Evolutionary conservation across 2,888 invertebrate genomes (phyloP).

Genomic region (Dicycla oo): DNA sequence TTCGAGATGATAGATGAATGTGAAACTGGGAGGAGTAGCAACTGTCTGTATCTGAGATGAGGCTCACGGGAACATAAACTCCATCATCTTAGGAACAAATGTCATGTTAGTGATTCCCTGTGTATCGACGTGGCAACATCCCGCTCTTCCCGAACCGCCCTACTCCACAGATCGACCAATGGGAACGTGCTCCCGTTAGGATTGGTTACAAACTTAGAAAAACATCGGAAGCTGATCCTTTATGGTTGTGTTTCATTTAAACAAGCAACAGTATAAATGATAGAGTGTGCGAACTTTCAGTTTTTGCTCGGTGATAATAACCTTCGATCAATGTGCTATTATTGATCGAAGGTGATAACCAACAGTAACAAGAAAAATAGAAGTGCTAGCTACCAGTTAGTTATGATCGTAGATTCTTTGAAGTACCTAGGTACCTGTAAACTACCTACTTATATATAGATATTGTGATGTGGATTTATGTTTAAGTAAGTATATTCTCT

Average conservation of each 20-base stretch:
- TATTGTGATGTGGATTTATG: neutral
- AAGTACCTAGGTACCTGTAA: neutral
- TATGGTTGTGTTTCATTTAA: slow-evolving; percentile 80
- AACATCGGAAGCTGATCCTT: slow-evolving; percentile 80
- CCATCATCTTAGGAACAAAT: slow-evolving; percentile 75
- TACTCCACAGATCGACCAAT: slow-evolving; percentile 77
- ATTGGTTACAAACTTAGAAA: slow-evolving; percentile 85
- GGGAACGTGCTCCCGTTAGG: slow-evolving; percentile 67
- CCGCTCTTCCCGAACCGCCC: slow-evolving; percentile 82
- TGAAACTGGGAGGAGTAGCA: slow-evolving; percentile 83
- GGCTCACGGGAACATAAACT: slow-evolving; percentile 75
- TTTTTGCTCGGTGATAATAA: slow-evolving; percentile 31
- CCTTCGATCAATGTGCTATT: too few relatives aligned
- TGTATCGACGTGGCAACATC: slow-evolving; percentile 74
- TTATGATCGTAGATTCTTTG: neutral
- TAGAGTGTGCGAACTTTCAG: slow-evolving; percentile 34
- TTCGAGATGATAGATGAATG: slow-evolving; percentile 73
- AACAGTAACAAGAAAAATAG: neutral
- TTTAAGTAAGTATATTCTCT: neutral
- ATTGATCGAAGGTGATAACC: too few relatives aligned
- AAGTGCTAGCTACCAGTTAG: neutral
- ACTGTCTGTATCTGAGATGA: slow-evolving; percentile 68
- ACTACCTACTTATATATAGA: neutral
- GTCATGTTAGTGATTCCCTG: slow-evolving; percentile 70
- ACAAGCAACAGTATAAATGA: slow-evolving; percentile 69